Evolutionary conservation across 2,888 invertebrate genomes (phyloP).

Genomic region (Diadromus collaris): DNA sequence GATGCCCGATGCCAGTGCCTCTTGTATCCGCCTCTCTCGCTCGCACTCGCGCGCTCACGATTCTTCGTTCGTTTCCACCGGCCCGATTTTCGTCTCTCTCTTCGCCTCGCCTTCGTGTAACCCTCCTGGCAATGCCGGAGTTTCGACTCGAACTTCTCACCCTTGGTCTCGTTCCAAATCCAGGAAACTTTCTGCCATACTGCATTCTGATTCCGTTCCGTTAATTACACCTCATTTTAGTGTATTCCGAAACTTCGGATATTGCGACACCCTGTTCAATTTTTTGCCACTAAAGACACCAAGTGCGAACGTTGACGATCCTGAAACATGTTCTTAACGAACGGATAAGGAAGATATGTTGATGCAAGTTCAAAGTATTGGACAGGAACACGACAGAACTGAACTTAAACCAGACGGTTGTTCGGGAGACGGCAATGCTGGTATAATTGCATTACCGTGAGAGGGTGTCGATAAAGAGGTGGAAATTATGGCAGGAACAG

Average conservation of each 20-base stretch:
- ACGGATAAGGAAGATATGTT: background rate
- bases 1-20: constrained; percentile 65
- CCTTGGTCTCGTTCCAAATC: constrained; percentile 30
- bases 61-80: constrained; percentile 33
- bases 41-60: constrained; percentile 10
- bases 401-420: too few relatives aligned
- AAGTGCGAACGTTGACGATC: background rate
- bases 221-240: constrained; percentile 28
- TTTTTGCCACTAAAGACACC: background rate
- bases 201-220: constrained; percentile 34
- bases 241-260: background rate
- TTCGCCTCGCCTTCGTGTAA: constrained; percentile 15
- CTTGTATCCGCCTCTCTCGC: constrained; percentile 53
- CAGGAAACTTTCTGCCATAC: constrained; percentile 20
- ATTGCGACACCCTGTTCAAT: background rate
- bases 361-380: background rate
- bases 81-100: constrained; percentile 24
- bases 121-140: constrained; percentile 33
- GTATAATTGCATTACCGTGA: too few relatives aligned
- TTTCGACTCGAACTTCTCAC: constrained; percentile 51
- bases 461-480: too few relatives aligned
- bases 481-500: too few relatives aligned
- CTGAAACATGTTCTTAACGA: background rate
- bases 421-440: too few relatives aligned
- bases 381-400: background rate